These are phyloP conservation scores for Heliothis peltigera DNA, from an alignment of 2,888 invertebrate genomes.

Conservation along the genomic window DNA sequence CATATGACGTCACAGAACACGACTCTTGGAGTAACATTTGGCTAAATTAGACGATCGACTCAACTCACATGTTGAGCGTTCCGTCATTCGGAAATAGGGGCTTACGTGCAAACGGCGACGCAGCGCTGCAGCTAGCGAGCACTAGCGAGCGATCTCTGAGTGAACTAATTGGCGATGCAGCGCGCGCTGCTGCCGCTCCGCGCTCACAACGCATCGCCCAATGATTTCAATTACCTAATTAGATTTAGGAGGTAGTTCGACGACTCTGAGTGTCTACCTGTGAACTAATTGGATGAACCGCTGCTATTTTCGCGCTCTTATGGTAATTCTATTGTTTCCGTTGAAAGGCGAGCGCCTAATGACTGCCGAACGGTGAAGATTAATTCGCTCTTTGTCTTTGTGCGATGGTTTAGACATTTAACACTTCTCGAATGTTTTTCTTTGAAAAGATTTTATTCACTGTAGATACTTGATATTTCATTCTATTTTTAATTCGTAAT, in stretches of 20 bases:
- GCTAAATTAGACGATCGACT: conserved; percentile 65
- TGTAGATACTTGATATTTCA: background rate
- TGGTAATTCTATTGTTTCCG: conserved; percentile 65
- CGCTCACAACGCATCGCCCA: conserved; percentile 58
- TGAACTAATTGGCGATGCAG: conserved; percentile 74
- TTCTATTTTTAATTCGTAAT: background rate
- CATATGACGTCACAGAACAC: conserved; percentile 18
- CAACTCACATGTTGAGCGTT: conserved; percentile 64
- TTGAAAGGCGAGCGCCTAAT: conserved; percentile 62
- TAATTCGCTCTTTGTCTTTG: conserved; percentile 58
- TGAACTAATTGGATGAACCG: conserved; percentile 67
- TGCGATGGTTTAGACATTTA: conserved; percentile 40
- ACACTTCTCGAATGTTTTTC: conserved; percentile 33
- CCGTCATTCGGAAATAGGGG: conserved; percentile 66
- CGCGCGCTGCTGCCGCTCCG: conserved; percentile 60
- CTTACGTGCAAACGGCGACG: conserved; percentile 48
- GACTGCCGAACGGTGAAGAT: conserved; percentile 59
- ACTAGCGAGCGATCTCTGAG: conserved; percentile 60
- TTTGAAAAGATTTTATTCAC: conserved; percentile 15
- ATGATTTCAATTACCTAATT: conserved; percentile 84
- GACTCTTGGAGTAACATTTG: conserved; percentile 53
- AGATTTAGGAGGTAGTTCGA: conserved; percentile 69
- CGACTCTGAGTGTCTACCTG: conserved; percentile 55
- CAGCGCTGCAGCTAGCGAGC: conserved; percentile 44
- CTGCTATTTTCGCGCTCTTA: conserved; percentile 64